phyloP scores from a whole-genome alignment of 1,140 invertebrate genomes.

The Saccostrea glomerata region DNA sequence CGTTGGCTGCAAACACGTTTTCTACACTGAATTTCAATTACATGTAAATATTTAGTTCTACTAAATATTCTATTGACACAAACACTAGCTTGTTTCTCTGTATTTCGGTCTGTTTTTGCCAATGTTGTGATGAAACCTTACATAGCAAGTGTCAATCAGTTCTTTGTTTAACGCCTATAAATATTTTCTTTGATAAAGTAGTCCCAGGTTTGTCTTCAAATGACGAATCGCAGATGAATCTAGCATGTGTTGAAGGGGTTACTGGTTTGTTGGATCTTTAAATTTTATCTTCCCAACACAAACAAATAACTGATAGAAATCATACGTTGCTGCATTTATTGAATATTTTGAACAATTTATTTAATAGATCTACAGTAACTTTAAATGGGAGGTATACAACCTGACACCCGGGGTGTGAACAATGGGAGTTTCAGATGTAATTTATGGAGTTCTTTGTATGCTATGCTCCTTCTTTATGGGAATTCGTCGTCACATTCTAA shows the following conservation, averaged over 20 bases:
- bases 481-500: background rate
- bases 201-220: background rate
- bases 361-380: background rate
- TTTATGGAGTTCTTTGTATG: constrained; percentile 2
- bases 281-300: constrained; percentile 29
- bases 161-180: constrained; percentile 32
- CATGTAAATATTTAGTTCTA: background rate
- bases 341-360: constrained; percentile 25
- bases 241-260: constrained; percentile 21
- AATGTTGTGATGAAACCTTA: background rate
- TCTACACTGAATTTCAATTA: too few relatives aligned
- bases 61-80: constrained; percentile 10
- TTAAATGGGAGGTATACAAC: constrained; percentile 9
- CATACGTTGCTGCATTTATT: constrained; percentile 26
- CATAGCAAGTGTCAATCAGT: background rate
- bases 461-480: background rate
- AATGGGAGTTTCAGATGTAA: background rate
- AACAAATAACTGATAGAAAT: constrained; percentile 36
- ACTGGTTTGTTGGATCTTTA: constrained; percentile 13
- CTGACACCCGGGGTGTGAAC: background rate
- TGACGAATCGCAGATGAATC: constrained; percentile 10
- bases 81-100: background rate
- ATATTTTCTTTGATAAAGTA: constrained; percentile 25
- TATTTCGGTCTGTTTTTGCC: constrained; percentile 1
- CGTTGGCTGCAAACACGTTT: too few relatives aligned